Conservation (phyloP, 2,888 invertebrate species). For the Plebejus melissa region DNA sequence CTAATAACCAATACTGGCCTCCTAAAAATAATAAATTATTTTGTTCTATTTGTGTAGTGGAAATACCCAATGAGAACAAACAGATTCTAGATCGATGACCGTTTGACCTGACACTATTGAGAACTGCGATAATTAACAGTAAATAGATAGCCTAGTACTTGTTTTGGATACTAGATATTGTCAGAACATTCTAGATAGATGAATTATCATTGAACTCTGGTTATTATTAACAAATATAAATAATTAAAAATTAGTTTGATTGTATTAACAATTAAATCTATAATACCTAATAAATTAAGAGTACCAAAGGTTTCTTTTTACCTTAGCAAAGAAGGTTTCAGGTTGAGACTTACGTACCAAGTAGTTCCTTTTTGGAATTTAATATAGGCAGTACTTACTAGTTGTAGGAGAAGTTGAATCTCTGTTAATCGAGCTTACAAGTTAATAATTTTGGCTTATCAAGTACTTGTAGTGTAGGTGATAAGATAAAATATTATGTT, state of each 20-base stretch:
- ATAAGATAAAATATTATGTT: conserved; percentile 17
- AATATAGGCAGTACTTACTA: not conserved
- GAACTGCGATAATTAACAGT: conserved; percentile 32
- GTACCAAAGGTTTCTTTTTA: no score
- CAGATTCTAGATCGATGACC: conserved; percentile 40
- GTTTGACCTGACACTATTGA: conserved; percentile 39
- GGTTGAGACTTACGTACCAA: no score
- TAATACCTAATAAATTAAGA: no score
- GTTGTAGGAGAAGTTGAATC: not conserved
- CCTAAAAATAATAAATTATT: not conserved
- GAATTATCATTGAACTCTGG: not conserved
- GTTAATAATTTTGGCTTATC: conserved; percentile 1
- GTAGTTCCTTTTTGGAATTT: no score
- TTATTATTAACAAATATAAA: not conserved
- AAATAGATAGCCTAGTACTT: conserved; percentile 15
- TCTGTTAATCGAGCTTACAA: not conserved
- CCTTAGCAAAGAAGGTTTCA: not conserved
- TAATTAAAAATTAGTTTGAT: no score
- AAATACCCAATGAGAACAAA: not conserved
- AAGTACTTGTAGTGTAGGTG: not conserved
- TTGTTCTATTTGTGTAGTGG: conserved; percentile 16
- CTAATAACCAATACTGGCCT: not conserved
- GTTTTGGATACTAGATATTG: not conserved
- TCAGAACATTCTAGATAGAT: conserved; percentile 8
- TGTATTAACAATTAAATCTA: no score